These are phyloP conservation scores for Eurystomus glaucurus DNA, from an alignment of 2,797 vertebrate genomes.

Conservation along the genomic window DNA sequence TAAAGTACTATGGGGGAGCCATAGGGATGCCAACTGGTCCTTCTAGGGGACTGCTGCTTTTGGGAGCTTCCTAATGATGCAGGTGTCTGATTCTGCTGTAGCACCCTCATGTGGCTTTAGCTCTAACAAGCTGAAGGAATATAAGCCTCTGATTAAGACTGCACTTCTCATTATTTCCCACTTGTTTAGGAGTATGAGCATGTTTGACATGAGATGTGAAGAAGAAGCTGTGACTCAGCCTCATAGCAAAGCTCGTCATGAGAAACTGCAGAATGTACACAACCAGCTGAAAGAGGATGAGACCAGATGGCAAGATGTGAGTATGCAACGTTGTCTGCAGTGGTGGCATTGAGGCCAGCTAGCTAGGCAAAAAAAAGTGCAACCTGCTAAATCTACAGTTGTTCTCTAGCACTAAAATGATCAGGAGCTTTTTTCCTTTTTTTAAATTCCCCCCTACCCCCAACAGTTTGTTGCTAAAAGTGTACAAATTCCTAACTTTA, in stretches of 20 bases:
- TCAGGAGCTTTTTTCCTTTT: background rate
- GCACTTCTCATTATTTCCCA: background rate
- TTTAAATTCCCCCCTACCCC: no score
- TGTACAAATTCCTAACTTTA: background rate
- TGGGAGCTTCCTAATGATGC: background rate
- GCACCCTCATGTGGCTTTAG: constrained; percentile 72
- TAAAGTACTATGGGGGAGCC: background rate
- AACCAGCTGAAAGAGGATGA: constrained; percentile 94
- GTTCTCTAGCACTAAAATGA: background rate
- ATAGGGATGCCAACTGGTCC: background rate
- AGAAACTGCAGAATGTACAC: constrained; percentile 93
- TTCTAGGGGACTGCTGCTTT: background rate
- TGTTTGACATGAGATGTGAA: constrained; percentile 95
- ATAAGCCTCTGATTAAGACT: background rate
- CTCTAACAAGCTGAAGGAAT: background rate
- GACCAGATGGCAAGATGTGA: constrained; percentile 96
- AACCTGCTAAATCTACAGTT: background rate
- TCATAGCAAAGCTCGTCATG: constrained; percentile 94
- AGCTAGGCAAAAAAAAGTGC: background rate
- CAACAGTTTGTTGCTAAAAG: background rate
- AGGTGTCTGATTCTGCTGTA: constrained; percentile 2
- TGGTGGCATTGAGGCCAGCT: background rate
- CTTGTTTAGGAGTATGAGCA: constrained; percentile 91
- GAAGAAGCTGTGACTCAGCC: constrained; percentile 88
- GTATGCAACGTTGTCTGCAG: constrained; percentile 25